Conservation (phyloP, 2,113 vertebrate genomes). For the Diphyllodes magnificus region DNA sequence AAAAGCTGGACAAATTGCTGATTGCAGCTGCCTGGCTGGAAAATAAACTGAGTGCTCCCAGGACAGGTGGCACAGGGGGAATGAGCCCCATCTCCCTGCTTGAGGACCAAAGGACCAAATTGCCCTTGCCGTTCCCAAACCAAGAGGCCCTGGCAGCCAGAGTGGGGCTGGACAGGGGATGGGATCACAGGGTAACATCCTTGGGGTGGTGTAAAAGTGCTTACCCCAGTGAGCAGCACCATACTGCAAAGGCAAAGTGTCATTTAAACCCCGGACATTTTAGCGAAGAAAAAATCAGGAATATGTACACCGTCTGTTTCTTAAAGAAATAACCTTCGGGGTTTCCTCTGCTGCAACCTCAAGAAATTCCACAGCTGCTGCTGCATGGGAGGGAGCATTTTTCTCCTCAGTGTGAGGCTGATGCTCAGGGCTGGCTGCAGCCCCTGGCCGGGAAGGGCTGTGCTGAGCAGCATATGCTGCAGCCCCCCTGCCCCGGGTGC, state of each 20-base stretch:
- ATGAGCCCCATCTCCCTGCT: background rate
- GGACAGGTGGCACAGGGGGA: background rate
- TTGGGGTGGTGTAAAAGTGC: background rate
- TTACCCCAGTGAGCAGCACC: rapidly evolving
- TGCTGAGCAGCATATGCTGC: background rate
- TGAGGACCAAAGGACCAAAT: rapidly evolving
- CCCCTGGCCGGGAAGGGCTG: background rate
- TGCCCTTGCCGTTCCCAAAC: background rate
- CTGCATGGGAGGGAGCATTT: constrained; percentile 13
- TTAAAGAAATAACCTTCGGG: constrained; percentile 7
- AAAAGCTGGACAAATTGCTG: background rate
- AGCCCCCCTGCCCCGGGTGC: rapidly evolving
- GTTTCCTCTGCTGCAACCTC: constrained; percentile 27
- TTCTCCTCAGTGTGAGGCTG: background rate
- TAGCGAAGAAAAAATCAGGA: background rate
- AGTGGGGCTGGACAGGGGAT: background rate
- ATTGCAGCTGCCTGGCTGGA: background rate
- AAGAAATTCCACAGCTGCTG: constrained; percentile 48
- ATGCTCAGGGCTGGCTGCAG: background rate
- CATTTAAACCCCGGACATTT: background rate
- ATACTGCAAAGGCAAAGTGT: rapidly evolving
- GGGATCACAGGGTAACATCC: background rate
- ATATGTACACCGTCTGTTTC: background rate
- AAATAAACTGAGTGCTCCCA: background rate
- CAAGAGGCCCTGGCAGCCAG: rapidly evolving